Evolutionary conservation across 2,888 invertebrate species (phyloP).

Genomic region (Chymomyza fuscimana): DNA sequence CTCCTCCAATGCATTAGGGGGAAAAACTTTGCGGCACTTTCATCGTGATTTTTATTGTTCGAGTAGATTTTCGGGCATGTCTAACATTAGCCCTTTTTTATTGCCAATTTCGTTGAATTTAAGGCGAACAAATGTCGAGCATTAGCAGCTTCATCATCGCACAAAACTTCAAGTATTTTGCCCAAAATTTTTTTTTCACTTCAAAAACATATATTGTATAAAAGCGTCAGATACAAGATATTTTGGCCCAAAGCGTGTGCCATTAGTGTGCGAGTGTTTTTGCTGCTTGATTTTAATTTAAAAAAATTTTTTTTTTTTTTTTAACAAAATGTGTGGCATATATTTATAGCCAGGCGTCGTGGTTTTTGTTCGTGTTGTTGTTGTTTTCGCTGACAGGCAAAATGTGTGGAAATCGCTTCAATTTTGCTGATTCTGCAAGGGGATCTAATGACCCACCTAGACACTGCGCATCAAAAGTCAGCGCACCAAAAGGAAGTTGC

Average conservation of each 20-base stretch:
- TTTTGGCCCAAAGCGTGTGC: conserved; percentile 21
- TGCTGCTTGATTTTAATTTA: conserved; percentile 26
- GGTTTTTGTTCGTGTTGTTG: conserved; percentile 55
- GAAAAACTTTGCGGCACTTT: conserved; percentile 1
- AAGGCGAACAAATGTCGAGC: conserved; percentile 50
- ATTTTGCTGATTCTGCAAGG: conserved; percentile 53
- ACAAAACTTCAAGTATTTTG: conserved; percentile 13
- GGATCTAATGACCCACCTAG: conserved; percentile 55
- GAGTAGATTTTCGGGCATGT: conserved; percentile 29
- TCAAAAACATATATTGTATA: conserved; percentile 2
- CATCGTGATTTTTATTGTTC: conserved; percentile 39
- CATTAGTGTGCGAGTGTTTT: conserved; percentile 45
- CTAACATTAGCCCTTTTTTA: conserved; percentile 68
- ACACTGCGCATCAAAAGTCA: conserved; percentile 44
- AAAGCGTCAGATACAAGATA: conserved; percentile 37
- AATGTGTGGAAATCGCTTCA: conserved; percentile 65
- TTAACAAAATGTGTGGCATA: conserved; percentile 24
- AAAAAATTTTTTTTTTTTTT: conserved; percentile 14
- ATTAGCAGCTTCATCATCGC: conserved; percentile 10
- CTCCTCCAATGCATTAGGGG: conserved; percentile 9
- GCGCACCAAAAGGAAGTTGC: not conserved
- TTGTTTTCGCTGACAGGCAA: conserved; percentile 27
- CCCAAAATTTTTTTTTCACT: not conserved
- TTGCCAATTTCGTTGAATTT: conserved; percentile 66
- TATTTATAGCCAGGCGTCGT: conserved; percentile 65